These are phyloP conservation scores for Amphimallon solstitiale DNA, from an alignment of 2,888 invertebrate genomes.

Conservation along the genomic window DNA sequence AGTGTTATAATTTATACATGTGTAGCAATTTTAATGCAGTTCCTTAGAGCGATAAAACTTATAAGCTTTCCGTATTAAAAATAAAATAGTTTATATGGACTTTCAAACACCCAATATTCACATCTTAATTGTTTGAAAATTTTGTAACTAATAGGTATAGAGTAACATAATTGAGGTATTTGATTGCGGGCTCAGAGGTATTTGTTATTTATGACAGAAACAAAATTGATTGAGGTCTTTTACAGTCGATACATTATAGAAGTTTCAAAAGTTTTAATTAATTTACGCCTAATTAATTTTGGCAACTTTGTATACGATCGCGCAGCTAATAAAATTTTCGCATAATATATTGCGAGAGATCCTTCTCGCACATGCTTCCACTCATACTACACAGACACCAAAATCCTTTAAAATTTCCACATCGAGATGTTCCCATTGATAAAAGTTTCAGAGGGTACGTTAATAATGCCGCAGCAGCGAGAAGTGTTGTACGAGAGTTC, in stretches of 20 bases:
- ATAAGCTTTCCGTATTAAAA: no score
- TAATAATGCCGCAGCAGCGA: conserved; percentile 24
- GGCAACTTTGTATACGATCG: conserved; percentile 25
- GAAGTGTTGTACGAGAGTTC: conserved; percentile 20
- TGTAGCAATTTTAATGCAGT: no score
- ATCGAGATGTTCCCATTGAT: conserved; percentile 25
- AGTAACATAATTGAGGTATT: conserved; percentile 19
- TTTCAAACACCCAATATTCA: not conserved
- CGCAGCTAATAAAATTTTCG: conserved; percentile 26
- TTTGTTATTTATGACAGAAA: conserved; percentile 22
- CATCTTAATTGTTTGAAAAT: not conserved
- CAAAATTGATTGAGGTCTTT: conserved; percentile 19
- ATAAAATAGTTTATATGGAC: no score
- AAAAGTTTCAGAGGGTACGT: conserved; percentile 30
- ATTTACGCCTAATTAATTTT: conserved; percentile 30
- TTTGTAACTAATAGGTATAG: not conserved
- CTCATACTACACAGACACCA: conserved; percentile 2
- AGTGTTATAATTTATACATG: no score
- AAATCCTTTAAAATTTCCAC: conserved; percentile 31
- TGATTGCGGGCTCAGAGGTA: not conserved
- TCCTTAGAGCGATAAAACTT: no score
- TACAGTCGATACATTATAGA: conserved; percentile 29
- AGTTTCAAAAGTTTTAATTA: conserved; percentile 28
- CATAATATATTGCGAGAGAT: conserved; percentile 8
- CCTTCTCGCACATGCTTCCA: conserved; percentile 11